These are phyloP conservation scores for Myzus persicae DNA, from an alignment of 1,140 invertebrate species.

Conservation along the genomic window DNA sequence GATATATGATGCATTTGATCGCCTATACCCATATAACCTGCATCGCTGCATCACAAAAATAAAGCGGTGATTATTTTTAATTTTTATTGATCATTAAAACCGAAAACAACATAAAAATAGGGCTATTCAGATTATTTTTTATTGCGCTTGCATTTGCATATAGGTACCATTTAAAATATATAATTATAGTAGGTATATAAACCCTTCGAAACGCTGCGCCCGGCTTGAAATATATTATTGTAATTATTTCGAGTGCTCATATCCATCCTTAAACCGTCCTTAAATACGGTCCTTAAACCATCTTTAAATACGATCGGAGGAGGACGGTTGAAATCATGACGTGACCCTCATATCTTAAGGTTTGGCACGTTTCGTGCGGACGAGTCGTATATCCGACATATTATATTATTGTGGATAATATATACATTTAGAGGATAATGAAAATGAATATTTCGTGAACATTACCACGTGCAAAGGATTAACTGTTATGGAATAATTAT, in stretches of 20 bases:
- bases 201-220: background rate
- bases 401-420: background rate
- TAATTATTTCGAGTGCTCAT: background rate
- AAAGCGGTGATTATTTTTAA: background rate
- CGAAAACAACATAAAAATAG: background rate
- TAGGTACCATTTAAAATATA: background rate
- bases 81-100: slow-evolving; percentile 19
- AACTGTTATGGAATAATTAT: background rate
- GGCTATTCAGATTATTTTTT: background rate
- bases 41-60: background rate
- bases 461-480: background rate
- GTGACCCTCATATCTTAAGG: background rate
- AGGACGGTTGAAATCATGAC: background rate
- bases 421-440: background rate
- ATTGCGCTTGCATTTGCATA: background rate
- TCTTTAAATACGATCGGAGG: background rate
- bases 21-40: background rate
- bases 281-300: background rate
- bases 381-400: background rate
- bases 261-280: background rate
- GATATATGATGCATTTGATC: background rate
- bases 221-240: background rate
- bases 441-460: background rate
- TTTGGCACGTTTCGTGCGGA: background rate
- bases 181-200: background rate